Base-by-base conservation (phyloP, 2,113 vertebrate genomes). In the Furnarius figulus region DNA sequence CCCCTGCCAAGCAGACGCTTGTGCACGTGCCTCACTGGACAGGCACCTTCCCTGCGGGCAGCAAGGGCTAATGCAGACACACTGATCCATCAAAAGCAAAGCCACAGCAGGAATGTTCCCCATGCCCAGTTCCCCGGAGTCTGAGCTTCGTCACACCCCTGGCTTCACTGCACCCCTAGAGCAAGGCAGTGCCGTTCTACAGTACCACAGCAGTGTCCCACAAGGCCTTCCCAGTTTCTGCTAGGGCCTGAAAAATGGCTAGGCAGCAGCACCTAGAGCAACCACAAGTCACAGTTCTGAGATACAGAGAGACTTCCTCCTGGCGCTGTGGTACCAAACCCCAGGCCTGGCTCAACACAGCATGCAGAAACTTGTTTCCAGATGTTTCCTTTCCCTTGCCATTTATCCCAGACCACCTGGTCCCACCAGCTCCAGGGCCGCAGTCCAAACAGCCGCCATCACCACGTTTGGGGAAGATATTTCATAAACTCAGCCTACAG, bases 311-410 rank as follows among this genome's bases (percentile, higher is more conserved):
- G 8, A 68, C 13, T 33, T 85, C 40, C 19, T 92, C 49, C 73
- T 5, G 22, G 31, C 74, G 67, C 20, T 0, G 0, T 24, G 31
- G 50, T 33, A 68, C 56, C 31, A 33, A 31, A 3, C 58, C 68
- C 52, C 73, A 53, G 47, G 35, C 65, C 52, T 14, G 31, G 55
- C 71, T 82, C 77, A 70, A 53, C 47, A 65, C 0, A 1, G 28
- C 3, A 0, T 15, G 23, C n/a, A 81, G 58, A 82, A 87, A 65
- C 68, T 17, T 66, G n/a, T n/a, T 62, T 81, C 72, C 2, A 1
- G 35, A 62, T 0, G 0, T 24, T 85, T 71, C 27, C 25, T 61
- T 68, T 37, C 35, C 59, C 59, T 70, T 35, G 44, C 21, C 28
- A 53, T 76, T 76, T 84, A 79, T 39, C 8, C 59, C 46, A 80